Conservation (phyloP, 2,113 vertebrate genomes). For the Engraulis encrasicolus region DNA sequence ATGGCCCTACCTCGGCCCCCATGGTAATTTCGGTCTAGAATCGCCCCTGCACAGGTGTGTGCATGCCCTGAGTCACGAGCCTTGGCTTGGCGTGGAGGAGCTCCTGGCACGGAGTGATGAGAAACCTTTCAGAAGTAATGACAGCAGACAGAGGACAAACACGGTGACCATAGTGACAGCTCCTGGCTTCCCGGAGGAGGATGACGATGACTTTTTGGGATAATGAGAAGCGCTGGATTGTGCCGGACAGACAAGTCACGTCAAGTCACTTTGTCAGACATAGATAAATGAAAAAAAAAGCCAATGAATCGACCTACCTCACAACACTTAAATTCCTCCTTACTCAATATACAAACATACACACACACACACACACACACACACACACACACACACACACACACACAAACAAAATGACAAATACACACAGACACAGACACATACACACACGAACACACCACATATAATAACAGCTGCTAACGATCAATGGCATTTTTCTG, state of each 20-base stretch:
- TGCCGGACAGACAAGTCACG: conserved; percentile 12
- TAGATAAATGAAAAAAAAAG: neutral
- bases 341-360: neutral
- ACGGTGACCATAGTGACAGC: conserved; percentile 26
- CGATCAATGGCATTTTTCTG: too few relatives aligned
- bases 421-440: neutral
- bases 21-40: too few relatives aligned
- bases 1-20: too few relatives aligned
- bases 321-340: conserved; percentile 10
- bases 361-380: neutral
- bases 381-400: neutral
- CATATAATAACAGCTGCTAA: too few relatives aligned
- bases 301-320: neutral
- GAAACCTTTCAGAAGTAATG: conserved; percentile 16
- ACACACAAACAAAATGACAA: too few relatives aligned
- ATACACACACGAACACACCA: neutral
- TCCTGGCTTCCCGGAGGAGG: conserved; percentile 24
- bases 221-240: conserved; percentile 22
- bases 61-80: neutral
- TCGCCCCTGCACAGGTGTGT: too few relatives aligned
- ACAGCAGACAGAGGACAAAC: conserved; percentile 25
- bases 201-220: conserved; percentile 30
- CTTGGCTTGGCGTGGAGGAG: neutral
- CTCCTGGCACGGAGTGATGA: neutral
- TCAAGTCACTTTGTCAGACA: neutral